Base-by-base conservation (phyloP, 2,888 invertebrate genomes). In the Zootermopsis nevadensis region DNA sequence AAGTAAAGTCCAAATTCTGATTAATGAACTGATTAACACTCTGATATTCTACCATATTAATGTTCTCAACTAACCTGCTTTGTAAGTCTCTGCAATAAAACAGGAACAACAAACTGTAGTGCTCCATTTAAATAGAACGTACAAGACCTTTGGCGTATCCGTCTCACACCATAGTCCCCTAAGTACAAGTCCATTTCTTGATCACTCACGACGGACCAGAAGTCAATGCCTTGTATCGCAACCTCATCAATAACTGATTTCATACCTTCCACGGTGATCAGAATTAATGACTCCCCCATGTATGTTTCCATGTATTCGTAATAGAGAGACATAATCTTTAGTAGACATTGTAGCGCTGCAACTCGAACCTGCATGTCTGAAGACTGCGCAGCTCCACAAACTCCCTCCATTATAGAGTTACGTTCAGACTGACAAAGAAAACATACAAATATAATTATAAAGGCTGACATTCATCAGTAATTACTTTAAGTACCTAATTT, bases 131-230 rank as follows among this genome's bases (percentile, higher is more conserved):
- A 99, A 90, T 99, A 99, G 90, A 98, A 98, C 87, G 97, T 93
- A 3, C 99, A 99, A 0, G 97, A 97, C 88, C 98, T 93, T 33
- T 94, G 93, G 30, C 99, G 99, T n/a, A 98, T 96, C 85, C 97
- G 93, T n/a, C 99, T 96, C 87, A 95, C 94, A 89, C 99, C 99
- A 74, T 95, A 95, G 87, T 96, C 97, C 90, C 99, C 98, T 89
- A 98, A 96, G 1, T 96, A 94, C 86, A 99, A 91, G 90, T 99
- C 99, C 55, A 99, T 97, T 91, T 99, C 99, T 91, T 99, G 99
- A 90, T 99, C 99, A 88, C 99, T 98, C 0, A 99, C 99, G 87
- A 98, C 99, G 7, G 99, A 99, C 99, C 99, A 99, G 91, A 99
- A 99, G 90, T 99, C 99, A 89, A 99, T 99, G 86, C 99, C 99